Conservation (phyloP, 2,888 invertebrate species). For the Drosophila atripex region DNA sequence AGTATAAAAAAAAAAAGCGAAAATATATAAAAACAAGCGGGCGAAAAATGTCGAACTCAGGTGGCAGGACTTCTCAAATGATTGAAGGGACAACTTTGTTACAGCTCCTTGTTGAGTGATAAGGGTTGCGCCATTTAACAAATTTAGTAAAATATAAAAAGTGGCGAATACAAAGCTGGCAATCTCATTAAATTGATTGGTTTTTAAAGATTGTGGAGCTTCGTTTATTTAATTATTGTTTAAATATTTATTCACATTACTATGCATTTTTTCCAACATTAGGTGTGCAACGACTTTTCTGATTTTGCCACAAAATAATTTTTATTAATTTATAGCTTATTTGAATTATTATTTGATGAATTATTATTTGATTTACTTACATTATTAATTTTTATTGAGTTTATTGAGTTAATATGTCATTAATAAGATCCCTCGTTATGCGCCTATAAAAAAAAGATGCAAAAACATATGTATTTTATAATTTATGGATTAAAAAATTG, state of each 20-base stretch:
- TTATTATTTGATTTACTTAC: too few relatives aligned
- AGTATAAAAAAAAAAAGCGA: constrained; percentile 3
- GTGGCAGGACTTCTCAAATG: constrained; percentile 7
- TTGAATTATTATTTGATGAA: too few relatives aligned
- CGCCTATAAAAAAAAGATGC: too few relatives aligned
- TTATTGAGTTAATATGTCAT: too few relatives aligned
- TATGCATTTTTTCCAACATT: too few relatives aligned
- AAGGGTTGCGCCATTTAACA: neutral
- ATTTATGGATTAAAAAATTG: too few relatives aligned
- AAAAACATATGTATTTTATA: too few relatives aligned
- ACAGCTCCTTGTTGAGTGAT: constrained; percentile 11
- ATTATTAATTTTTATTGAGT: too few relatives aligned
- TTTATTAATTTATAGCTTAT: too few relatives aligned
- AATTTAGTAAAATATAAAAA: neutral
- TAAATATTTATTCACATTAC: neutral
- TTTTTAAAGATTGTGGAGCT: neutral
- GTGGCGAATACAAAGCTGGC: neutral
- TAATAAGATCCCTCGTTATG: too few relatives aligned
- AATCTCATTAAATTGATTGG: neutral
- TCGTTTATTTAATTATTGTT: neutral
- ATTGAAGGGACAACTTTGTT: constrained; percentile 1
- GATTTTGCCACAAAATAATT: too few relatives aligned
- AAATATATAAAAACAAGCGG: neutral
- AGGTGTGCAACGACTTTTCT: too few relatives aligned
- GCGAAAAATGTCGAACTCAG: constrained; percentile 17